phyloP scores from a whole-genome alignment of 2,113 vertebrate genomes.

The Sceloporus tristichus region DNA sequence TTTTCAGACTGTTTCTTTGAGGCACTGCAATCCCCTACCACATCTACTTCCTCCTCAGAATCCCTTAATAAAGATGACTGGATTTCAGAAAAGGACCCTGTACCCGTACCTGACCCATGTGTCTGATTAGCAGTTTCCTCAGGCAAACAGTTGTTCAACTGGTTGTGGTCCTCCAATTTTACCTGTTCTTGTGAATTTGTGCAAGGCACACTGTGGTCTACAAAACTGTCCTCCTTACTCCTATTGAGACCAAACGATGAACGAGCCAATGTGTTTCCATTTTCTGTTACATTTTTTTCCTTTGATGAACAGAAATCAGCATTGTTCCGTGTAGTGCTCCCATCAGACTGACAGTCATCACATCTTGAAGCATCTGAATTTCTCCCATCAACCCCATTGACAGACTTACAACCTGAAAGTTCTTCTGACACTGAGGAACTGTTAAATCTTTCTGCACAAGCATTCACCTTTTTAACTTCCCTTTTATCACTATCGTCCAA shows the following conservation, averaged over 20 bases:
- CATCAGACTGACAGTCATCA: slow-evolving; percentile 80
- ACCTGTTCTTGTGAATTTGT: slow-evolving; percentile 87
- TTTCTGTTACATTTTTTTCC: slow-evolving; percentile 84
- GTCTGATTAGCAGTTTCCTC: slow-evolving; percentile 74
- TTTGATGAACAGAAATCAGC: slow-evolving; percentile 73
- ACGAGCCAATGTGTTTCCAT: slow-evolving; percentile 77
- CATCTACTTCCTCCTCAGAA: slow-evolving; percentile 92
- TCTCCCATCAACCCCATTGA: slow-evolving; percentile 90
- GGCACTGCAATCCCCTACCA: slow-evolving; percentile 88
- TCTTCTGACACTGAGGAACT: slow-evolving; percentile 76
- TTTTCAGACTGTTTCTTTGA: slow-evolving; percentile 85
- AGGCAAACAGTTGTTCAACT: slow-evolving; percentile 77
- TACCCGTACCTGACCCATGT: slow-evolving; percentile 76
- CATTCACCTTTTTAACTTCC: slow-evolving; percentile 84
- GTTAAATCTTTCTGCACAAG: slow-evolving; percentile 78
- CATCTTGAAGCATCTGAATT: slow-evolving; percentile 81
- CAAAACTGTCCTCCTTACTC: slow-evolving; percentile 83
- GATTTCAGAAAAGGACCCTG: slow-evolving; percentile 81
- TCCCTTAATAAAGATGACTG: slow-evolving; percentile 88
- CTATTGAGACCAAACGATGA: slow-evolving; percentile 84
- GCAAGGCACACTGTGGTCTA: slow-evolving; percentile 96
- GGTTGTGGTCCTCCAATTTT: slow-evolving; percentile 82
- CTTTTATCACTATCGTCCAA: slow-evolving; percentile 87
- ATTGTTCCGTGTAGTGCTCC: slow-evolving; percentile 76
- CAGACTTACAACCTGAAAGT: slow-evolving; percentile 81